Base-by-base conservation (phyloP, 37 sponge, comb jelly and placozoan genomes). In the Axinella damicornis region DNA sequence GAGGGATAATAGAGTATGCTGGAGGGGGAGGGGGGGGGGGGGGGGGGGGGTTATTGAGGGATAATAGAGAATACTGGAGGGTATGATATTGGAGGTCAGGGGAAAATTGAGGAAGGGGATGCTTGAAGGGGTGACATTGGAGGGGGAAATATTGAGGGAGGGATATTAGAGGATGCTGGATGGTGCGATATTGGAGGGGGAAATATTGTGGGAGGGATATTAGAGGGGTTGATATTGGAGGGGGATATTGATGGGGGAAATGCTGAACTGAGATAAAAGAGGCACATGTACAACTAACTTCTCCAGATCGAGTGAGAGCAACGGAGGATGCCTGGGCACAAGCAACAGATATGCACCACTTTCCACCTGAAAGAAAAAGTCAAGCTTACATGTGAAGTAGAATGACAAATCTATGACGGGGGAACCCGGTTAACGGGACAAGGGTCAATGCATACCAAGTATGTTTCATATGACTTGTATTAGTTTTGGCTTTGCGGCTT, bases 251-350 rank as follows among this genome's bases (percentile, higher is more conserved):
- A 35, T 5, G 32, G 69, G 35, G 5, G 19, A 68, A 36, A 21
- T 6, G 9, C 0, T 66, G 25, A 21, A 53, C 65, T 63, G 1
- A 56, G 52, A 82, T n/a, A n/a, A n/a, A n/a, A n/a, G n/a, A n/a
- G n/a, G n/a, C n/a, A n/a, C n/a, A n/a, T n/a, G 61, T 0, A 31
- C 21, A 18, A 21, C 74, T 54, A 69, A 81, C 83, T 61, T 82
- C 92, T 63, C 92, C 94, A 41, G 30, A 22, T 36, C 59, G 40
- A 53, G 94, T 82, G 32, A 86, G 76, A 24, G 86, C 68, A 33
- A 69, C 62, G 27, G 65, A 61, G 27, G 83, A 84, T 31, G 62
- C 37, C 74, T 83, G 72, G 14, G 83, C 77, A 55, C 79, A 88
- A 18, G 89, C 80, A 13, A 89, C 60, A 33, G 59, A 57, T 20